Conservation (phyloP, 2,888 invertebrate genomes). For the Nezara viridula region DNA sequence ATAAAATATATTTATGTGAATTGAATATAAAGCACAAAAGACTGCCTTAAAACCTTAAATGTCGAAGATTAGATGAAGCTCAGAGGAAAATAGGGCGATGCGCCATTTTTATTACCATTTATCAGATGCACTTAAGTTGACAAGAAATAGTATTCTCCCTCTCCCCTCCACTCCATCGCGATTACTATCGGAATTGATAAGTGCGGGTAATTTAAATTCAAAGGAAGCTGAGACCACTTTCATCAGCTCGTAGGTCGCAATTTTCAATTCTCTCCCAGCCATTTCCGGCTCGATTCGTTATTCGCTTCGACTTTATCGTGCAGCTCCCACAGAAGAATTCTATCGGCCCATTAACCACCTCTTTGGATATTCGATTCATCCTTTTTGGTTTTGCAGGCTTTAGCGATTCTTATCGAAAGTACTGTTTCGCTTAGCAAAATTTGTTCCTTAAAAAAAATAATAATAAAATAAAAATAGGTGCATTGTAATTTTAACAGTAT, state of each 20-base stretch:
- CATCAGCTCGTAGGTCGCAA: neutral
- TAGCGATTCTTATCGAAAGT: neutral
- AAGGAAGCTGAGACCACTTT: neutral
- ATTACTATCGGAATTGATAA: neutral
- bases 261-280: neutral
- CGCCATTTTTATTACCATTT: too few species aligned
- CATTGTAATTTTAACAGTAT: too few species aligned
- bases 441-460: too few species aligned
- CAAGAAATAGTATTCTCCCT: neutral
- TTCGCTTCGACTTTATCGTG: neutral
- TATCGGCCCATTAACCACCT: neutral
- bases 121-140: neutral
- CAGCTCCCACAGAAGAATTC: neutral
- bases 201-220: neutral
- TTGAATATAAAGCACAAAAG: too few species aligned
- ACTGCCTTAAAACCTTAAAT: too few species aligned
- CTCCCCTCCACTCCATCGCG: neutral
- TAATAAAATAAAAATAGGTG: too few species aligned
- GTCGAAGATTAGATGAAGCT: too few species aligned
- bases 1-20: too few species aligned
- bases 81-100: too few species aligned
- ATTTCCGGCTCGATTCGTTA: neutral
- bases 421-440: too few species aligned
- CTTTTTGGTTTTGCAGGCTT: neutral
- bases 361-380: neutral